Evolutionary conservation across 2,113 vertebrate genomes (phyloP).

Genomic region (Vulpes vulpes): DNA sequence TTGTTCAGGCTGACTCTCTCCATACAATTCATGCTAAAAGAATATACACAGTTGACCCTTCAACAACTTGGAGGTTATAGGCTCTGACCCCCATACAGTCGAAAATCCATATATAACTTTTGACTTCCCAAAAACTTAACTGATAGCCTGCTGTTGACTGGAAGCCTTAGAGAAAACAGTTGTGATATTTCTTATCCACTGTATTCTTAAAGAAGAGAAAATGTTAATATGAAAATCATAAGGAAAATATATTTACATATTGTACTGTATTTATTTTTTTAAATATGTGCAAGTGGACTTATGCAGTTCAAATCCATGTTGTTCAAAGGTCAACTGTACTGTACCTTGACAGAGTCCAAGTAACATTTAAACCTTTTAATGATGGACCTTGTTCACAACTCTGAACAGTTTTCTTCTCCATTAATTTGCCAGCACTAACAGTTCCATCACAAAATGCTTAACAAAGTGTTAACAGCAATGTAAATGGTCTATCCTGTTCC

Average conservation of each 20-base stretch:
- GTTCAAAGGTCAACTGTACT: not conserved
- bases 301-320: not conserved
- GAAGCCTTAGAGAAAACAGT: not conserved
- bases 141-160: not conserved
- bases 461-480: not conserved
- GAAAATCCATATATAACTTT: not conserved
- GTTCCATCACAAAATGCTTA: constrained; percentile 41
- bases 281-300: not conserved
- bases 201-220: not conserved
- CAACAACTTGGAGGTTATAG: not conserved
- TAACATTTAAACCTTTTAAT: constrained; percentile 56
- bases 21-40: not conserved
- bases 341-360: not conserved
- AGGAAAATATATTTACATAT: not conserved
- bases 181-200: not conserved
- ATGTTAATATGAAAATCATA: not conserved
- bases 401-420: constrained; percentile 2
- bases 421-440: constrained; percentile 43
- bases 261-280: not conserved
- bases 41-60: not conserved
- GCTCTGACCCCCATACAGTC: not conserved
- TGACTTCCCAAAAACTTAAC: not conserved
- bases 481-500: constrained; percentile 28
- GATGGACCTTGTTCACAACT: constrained; percentile 3
- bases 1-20: not conserved